Conservation (phyloP, 2,888 invertebrate genomes). For the Leptinotarsa rubiginosa region DNA sequence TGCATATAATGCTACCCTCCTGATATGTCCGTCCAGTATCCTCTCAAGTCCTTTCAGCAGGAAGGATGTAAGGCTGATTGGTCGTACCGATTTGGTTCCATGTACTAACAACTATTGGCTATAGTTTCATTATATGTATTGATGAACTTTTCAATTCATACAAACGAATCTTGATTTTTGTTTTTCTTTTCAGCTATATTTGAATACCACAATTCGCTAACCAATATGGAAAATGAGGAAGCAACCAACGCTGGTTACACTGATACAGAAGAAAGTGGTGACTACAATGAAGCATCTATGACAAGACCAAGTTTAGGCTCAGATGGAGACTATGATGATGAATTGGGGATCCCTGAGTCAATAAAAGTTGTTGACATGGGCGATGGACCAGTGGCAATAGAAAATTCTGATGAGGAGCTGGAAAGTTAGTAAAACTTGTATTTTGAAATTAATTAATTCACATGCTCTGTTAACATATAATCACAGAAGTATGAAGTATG, state of each 20-base stretch:
- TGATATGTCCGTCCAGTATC: too few relatives aligned
- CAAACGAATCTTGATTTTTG: too few relatives aligned
- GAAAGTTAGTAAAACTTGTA: slow-evolving; percentile 47
- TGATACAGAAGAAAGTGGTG: slow-evolving; percentile 40
- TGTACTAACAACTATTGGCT: too few relatives aligned
- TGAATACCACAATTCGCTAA: background rate
- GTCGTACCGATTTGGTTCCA: too few relatives aligned
- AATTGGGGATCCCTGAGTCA: slow-evolving; percentile 81
- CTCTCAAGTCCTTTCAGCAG: too few relatives aligned
- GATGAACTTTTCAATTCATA: too few relatives aligned
- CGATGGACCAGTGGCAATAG: slow-evolving; percentile 69
- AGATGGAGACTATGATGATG: slow-evolving; percentile 84
- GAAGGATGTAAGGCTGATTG: too few relatives aligned
- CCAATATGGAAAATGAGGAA: slow-evolving; percentile 20
- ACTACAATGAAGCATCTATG: slow-evolving; percentile 37
- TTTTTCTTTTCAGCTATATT: too few relatives aligned
- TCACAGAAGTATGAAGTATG: too few relatives aligned
- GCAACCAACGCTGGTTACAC: background rate
- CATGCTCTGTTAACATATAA: background rate
- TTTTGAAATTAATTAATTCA: background rate
- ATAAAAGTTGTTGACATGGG: slow-evolving; percentile 74
- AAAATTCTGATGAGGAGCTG: slow-evolving; percentile 59
- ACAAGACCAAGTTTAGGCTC: slow-evolving; percentile 54
- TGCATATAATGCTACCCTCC: too few relatives aligned
- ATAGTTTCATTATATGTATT: too few relatives aligned